Percentiles rank a stretch among this genome's conserved stretches.
Evolutionary conservation across 1,140 invertebrate species (phyloP).

Genomic region (Vanessa tameamea): DNA sequence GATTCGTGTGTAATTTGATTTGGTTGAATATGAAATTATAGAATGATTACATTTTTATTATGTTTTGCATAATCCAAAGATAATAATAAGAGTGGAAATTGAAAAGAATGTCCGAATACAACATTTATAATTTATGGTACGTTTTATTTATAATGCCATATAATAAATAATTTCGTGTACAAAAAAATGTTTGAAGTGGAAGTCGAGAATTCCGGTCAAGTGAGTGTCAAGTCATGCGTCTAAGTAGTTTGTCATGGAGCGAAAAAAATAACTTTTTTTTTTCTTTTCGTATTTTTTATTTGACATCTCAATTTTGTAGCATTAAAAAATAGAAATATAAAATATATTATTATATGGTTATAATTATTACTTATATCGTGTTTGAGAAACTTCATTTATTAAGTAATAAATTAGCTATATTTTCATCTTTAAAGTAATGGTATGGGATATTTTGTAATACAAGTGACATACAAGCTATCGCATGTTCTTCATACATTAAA

Average conservation of each 20-base stretch:
- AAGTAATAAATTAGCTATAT: too few relatives aligned
- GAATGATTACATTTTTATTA: slow-evolving; percentile 62
- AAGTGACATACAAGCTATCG: too few relatives aligned
- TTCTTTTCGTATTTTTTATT: slow-evolving; percentile 24
- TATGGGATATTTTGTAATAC: too few relatives aligned
- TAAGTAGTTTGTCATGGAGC: slow-evolving; percentile 30
- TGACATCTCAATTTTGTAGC: background rate
- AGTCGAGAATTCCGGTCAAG: slow-evolving; percentile 36
- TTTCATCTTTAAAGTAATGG: too few relatives aligned
- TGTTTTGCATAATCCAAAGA: slow-evolving; percentile 62
- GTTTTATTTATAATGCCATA: slow-evolving; percentile 38
- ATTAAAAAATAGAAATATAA: too few relatives aligned
- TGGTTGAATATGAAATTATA: slow-evolving; percentile 67
- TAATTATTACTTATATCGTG: too few relatives aligned
- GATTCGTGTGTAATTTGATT: slow-evolving; percentile 65
- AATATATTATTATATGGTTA: too few relatives aligned
- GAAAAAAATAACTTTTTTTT: slow-evolving; percentile 18
- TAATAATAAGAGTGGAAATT: slow-evolving; percentile 38
- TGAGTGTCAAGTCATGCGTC: slow-evolving; percentile 37
- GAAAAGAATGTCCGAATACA: slow-evolving; percentile 41
- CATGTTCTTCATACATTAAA: too few relatives aligned
- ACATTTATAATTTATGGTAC: slow-evolving; percentile 38
- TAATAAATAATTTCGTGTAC: slow-evolving; percentile 28
- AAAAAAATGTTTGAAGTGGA: slow-evolving; percentile 25
- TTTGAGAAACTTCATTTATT: too few relatives aligned